A percentile compares a stretch with the other conserved stretches of the same genome.
phyloP scores from a whole-genome alignment of 1,140 invertebrate genomes.

The Camponotus floridanus region DNA sequence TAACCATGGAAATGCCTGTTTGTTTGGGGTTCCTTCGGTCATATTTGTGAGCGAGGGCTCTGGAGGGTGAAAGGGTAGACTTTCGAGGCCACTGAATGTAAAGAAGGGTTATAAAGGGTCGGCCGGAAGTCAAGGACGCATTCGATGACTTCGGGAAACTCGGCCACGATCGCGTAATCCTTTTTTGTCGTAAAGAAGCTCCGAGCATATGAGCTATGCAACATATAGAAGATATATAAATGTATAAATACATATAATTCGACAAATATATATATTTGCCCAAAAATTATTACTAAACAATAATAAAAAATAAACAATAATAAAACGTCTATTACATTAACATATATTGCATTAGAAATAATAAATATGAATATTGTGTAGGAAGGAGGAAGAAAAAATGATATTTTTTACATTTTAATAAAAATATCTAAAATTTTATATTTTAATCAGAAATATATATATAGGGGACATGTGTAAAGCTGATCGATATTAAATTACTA shows the following conservation, averaged over 20 bases:
- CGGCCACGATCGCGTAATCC: constrained; percentile 61
- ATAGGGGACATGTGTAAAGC: not conserved
- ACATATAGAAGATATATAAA: not conserved
- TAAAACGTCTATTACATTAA: not conserved
- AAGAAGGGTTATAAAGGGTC: constrained; percentile 78
- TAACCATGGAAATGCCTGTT: constrained; percentile 83
- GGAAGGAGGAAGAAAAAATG: not conserved
- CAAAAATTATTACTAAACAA: not conserved
- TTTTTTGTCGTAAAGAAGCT: not conserved
- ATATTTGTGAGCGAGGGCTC: constrained; percentile 58
- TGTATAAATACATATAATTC: not conserved
- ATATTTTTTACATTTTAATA: not conserved
- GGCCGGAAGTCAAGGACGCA: constrained; percentile 79
- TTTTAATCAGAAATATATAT: not conserved
- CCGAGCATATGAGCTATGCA: too few relatives aligned
- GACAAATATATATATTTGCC: not conserved
- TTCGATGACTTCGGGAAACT: constrained; percentile 73
- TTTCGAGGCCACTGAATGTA: constrained; percentile 77
- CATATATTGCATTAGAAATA: not conserved
- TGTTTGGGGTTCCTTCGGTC: constrained; percentile 79
- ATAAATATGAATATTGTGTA: not conserved
- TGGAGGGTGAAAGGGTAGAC: constrained; percentile 70
- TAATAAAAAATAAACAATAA: not conserved
- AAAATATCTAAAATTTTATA: not conserved
- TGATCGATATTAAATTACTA: constrained; percentile 19